Base-by-base conservation (phyloP, 1,140 invertebrate genomes). In the Drosophila bipectinata region DNA sequence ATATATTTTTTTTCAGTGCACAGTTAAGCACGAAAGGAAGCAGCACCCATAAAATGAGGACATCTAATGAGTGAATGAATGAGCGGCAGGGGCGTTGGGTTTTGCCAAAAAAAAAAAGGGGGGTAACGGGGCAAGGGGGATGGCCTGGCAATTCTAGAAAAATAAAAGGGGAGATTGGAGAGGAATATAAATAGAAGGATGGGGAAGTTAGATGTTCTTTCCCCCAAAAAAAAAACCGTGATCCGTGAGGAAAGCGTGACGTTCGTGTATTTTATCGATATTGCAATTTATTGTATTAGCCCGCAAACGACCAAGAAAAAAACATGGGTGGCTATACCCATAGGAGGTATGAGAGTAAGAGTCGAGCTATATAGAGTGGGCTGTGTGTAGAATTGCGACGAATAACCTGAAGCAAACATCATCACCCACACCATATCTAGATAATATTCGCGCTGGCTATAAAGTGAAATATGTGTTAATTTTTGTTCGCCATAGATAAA, bases 201-300 rank as follows among this genome's bases (percentile, higher is more conserved):
- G 26, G 5, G 26, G 26, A 1, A 28, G 5, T 1, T 28, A 7
- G 4, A 28, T 15, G 41, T 18, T 18, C n/a, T 9, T 18, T 4
- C n/a, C 21, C 2, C 0, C 3, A 21, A 21, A 21, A 21, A 21
- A 21, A 21, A 21, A 41, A 14, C 39, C 41, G 41, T 44, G 41
- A 44, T 14, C 57, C 69, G 80, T 83, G 76, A 66, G 72, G 63
- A 45, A 73, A 51, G 76, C 76, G 77, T 83, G 80, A 84, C 77
- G 80, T 84, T 87, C 78, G 82, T 87, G 82, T 88, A 88, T 87
- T 88, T 88, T 88, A 88, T 88, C 83, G 83, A 88, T 88, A 88
- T 88, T 88, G 83, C 84, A 88, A 88, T 88, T 88, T 88, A 88
- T 88, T 88, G 75, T 79, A 87, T 88, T 76, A 82, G 78, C 57